These are phyloP conservation scores for Felis catus DNA, from an alignment of 2,113 vertebrate genomes.

Conservation along the genomic window DNA sequence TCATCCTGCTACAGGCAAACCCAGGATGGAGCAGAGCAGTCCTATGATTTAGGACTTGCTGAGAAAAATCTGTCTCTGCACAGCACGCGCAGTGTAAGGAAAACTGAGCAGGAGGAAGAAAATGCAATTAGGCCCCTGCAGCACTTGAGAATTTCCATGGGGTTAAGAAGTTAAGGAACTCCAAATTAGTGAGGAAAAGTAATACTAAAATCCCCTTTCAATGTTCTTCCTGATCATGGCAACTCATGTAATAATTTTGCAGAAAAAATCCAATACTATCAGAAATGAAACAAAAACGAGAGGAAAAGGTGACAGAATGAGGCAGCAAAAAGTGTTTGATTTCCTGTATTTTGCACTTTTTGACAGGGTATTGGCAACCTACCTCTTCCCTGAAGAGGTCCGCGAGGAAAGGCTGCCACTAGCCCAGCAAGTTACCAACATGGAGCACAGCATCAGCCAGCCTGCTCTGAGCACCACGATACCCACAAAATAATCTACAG, in stretches of 20 bases:
- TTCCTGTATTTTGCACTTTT: neutral
- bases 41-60: neutral
- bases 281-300: neutral
- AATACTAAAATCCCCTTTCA: neutral
- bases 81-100: neutral
- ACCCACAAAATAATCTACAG: neutral
- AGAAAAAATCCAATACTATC: neutral
- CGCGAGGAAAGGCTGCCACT: neutral
- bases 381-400: neutral
- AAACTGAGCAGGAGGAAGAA: neutral
- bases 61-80: neutral
- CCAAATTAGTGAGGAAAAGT: neutral
- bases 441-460: fast-evolving
- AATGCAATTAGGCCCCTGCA: neutral
- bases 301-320: neutral
- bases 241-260: neutral
- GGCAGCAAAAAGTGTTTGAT: neutral
- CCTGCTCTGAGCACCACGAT: neutral
- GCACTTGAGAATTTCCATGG: neutral
- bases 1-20: neutral
- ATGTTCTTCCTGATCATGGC: neutral
- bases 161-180: neutral
- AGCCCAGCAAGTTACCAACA: neutral
- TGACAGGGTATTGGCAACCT: neutral
- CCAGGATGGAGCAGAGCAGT: neutral